These are phyloP conservation scores for Drosophila arawakana DNA, from an alignment of 1,140 invertebrate genomes.

Conservation along the genomic window DNA sequence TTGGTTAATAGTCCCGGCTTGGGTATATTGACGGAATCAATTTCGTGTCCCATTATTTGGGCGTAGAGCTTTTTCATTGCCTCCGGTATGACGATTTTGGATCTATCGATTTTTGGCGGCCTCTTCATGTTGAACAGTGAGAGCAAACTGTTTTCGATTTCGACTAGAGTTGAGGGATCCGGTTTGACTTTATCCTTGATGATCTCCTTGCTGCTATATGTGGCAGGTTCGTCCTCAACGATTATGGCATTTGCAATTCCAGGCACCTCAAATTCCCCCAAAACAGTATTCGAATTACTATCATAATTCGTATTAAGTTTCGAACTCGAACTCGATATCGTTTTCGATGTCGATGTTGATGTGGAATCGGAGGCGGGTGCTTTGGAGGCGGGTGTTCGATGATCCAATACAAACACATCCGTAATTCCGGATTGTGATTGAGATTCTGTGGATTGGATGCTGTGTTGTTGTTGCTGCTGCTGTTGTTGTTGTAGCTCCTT, in stretches of 20 bases:
- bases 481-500: constrained; percentile 53
- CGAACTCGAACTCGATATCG: constrained; percentile 6
- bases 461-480: constrained; percentile 27
- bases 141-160: constrained; percentile 89
- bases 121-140: constrained; percentile 90
- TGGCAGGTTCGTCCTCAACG: constrained; percentile 68
- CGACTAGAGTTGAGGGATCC: constrained; percentile 84
- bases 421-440: constrained; percentile 48
- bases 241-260: constrained; percentile 67
- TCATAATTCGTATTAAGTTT: background rate
- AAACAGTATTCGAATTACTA: constrained; percentile 35
- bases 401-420: constrained; percentile 43
- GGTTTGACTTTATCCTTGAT: constrained; percentile 78
- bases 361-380: background rate
- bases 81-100: constrained; percentile 88
- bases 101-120: constrained; percentile 85
- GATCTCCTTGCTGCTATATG: constrained; percentile 78
- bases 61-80: constrained; percentile 92
- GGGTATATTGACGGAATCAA: constrained; percentile 88
- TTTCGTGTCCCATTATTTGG: constrained; percentile 86
- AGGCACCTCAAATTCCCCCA: constrained; percentile 59
- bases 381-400: constrained; percentile 6
- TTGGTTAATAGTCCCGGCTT: constrained; percentile 88
- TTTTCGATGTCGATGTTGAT: constrained; percentile 4
- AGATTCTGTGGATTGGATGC: constrained; percentile 30